These are phyloP conservation scores for Magallana angulata DNA, from an alignment of 1,140 invertebrate genomes.

Conservation along the genomic window DNA sequence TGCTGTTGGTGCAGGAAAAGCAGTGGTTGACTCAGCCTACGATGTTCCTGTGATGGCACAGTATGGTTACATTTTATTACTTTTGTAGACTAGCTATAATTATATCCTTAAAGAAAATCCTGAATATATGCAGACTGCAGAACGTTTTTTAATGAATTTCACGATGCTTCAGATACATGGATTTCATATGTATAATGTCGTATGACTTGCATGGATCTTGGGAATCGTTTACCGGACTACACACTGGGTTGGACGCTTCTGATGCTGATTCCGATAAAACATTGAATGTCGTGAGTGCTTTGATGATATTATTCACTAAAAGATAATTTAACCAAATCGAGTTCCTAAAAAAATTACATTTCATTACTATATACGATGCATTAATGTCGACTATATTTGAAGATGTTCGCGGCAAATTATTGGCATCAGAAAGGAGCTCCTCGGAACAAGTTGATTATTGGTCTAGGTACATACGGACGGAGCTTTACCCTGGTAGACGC, in stretches of 20 bases:
- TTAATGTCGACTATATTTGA: background rate
- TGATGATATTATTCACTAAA: too few species aligned
- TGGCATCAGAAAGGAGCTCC: constrained; percentile 86
- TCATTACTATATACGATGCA: background rate
- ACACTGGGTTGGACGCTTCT: constrained; percentile 75
- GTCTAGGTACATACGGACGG: constrained; percentile 85
- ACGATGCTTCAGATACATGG: constrained; percentile 86
- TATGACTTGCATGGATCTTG: constrained; percentile 96
- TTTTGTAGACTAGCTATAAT: too few species aligned
- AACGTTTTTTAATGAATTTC: too few species aligned
- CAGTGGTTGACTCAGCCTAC: constrained; percentile 77
- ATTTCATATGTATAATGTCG: constrained; percentile 95
- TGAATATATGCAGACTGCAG: too few species aligned
- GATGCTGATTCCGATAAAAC: constrained; percentile 59
- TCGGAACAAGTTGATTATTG: constrained; percentile 96
- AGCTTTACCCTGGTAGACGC: constrained; percentile 58
- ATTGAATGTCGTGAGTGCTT: constrained; percentile 57
- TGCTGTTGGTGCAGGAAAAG: constrained; percentile 78
- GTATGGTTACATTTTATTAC: constrained; percentile 59
- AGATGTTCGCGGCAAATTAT: constrained; percentile 68
- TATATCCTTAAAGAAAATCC: too few species aligned
- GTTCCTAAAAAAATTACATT: too few species aligned
- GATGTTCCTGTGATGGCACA: constrained; percentile 75
- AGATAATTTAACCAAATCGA: too few species aligned
- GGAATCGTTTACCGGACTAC: constrained; percentile 89